phyloP scores from a whole-genome alignment of 2,113 vertebrate genomes.

The Phalacrocorax carbo region DNA sequence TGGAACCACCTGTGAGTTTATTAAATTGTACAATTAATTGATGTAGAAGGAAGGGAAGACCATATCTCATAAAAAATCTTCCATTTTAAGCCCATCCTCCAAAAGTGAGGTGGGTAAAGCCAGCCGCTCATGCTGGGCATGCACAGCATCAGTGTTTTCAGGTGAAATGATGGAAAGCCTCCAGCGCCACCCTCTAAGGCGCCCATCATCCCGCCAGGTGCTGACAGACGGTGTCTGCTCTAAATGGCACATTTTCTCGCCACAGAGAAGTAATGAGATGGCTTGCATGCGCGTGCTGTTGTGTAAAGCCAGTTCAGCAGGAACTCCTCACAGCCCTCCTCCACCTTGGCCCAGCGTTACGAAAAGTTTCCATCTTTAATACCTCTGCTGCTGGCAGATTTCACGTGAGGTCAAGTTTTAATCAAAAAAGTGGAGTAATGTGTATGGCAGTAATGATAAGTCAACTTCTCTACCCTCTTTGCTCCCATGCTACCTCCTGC shows the following conservation, averaged over 20 bases:
- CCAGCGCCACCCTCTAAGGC: neutral
- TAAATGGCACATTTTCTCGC: neutral
- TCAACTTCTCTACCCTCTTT: too few species aligned
- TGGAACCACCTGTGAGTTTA: slow-evolving; percentile 82
- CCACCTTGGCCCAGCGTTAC: neutral
- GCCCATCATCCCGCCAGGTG: neutral
- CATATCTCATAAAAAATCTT: slow-evolving; percentile 47
- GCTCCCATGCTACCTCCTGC: neutral
- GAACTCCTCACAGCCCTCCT: neutral
- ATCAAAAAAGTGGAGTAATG: neutral
- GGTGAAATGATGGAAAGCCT: neutral
- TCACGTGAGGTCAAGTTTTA: neutral
- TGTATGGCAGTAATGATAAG: neutral
- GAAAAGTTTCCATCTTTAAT: neutral
- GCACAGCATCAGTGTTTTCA: neutral
- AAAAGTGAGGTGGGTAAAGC: neutral
- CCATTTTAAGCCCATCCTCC: slow-evolving; percentile 14
- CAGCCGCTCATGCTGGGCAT: neutral
- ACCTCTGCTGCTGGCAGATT: neutral
- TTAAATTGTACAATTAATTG: slow-evolving; percentile 77
- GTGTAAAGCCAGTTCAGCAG: neutral
- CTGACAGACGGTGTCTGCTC: neutral
- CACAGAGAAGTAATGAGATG: neutral
- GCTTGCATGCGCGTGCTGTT: neutral
- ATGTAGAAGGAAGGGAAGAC: slow-evolving; percentile 65